Evolutionary conservation across 1,140 invertebrate genomes (phyloP).

Genomic region (Colletes latitarsis): DNA sequence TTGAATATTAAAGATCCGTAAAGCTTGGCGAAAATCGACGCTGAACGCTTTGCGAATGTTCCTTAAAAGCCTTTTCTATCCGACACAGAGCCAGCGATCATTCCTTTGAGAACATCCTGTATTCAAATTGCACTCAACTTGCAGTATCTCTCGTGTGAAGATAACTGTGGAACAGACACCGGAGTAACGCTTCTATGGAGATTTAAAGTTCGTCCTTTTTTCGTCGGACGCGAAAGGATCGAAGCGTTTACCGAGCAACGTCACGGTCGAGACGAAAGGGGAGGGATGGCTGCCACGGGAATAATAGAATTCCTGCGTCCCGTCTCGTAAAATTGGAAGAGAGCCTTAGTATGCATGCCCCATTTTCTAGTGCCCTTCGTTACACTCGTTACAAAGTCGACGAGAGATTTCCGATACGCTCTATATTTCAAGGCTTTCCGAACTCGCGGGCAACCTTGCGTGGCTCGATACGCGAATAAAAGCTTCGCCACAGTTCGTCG

Average conservation of each 20-base stretch:
- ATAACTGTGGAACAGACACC: too few relatives aligned
- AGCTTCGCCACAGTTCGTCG: neutral
- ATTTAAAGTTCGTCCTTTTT: neutral
- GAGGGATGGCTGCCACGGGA: neutral
- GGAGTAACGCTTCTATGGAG: too few relatives aligned
- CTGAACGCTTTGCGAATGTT: too few relatives aligned
- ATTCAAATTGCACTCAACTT: too few relatives aligned
- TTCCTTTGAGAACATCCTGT: too few relatives aligned
- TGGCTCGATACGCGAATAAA: conserved; percentile 13
- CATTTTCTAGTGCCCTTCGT: conserved; percentile 36
- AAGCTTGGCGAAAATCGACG: too few relatives aligned
- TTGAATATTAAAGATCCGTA: too few relatives aligned
- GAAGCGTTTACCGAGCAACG: neutral
- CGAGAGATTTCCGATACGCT: conserved; percentile 28
- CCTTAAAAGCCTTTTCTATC: too few relatives aligned
- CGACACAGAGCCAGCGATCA: too few relatives aligned
- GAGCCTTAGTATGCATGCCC: conserved; percentile 6
- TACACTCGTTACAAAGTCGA: conserved; percentile 32
- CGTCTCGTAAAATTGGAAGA: conserved; percentile 35
- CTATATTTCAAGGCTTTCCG: conserved; percentile 30
- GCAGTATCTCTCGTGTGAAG: too few relatives aligned
- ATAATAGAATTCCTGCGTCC: conserved; percentile 14
- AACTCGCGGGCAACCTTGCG: neutral
- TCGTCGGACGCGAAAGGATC: neutral
- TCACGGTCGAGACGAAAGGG: neutral